Conservation (phyloP, 2,888 invertebrate genomes). For the Eilema griseolum region DNA sequence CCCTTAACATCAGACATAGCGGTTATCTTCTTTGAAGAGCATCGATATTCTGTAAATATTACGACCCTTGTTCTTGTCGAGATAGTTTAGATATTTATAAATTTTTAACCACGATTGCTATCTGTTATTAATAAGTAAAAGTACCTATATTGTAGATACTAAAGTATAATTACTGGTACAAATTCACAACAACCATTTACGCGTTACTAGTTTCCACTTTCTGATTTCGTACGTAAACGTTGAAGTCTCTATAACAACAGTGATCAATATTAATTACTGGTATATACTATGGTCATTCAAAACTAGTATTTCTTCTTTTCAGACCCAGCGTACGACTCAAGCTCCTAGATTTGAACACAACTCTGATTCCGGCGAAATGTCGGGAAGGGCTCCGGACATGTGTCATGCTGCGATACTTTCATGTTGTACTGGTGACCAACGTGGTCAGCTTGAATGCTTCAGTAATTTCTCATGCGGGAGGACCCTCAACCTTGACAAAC, state of each 20-base stretch:
- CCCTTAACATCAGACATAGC: too few species aligned
- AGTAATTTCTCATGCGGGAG: conserved; percentile 58
- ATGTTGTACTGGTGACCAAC: conserved; percentile 61
- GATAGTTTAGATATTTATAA: too few species aligned
- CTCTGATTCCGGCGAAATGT: background rate
- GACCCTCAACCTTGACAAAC: conserved; percentile 53
- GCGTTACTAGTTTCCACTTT: conserved; percentile 53
- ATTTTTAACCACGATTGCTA: too few species aligned
- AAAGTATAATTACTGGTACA: conserved; percentile 23
- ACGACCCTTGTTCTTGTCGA: too few species aligned
- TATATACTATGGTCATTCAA: background rate
- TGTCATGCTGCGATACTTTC: conserved; percentile 72
- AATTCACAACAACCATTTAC: conserved; percentile 37
- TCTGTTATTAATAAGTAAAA: background rate
- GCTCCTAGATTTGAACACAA: conserved; percentile 42
- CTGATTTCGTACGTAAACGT: conserved; percentile 46
- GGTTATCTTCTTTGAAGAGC: too few species aligned
- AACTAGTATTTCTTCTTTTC: conserved; percentile 37
- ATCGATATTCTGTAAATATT: too few species aligned
- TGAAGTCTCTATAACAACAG: conserved; percentile 34
- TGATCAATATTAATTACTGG: background rate
- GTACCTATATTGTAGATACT: background rate
- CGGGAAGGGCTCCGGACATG: conserved; percentile 50
- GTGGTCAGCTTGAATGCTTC: conserved; percentile 64
- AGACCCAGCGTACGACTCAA: conserved; percentile 44